Conservation (phyloP, 2,113 vertebrate genomes). For the Hypanus sabinus region DNA sequence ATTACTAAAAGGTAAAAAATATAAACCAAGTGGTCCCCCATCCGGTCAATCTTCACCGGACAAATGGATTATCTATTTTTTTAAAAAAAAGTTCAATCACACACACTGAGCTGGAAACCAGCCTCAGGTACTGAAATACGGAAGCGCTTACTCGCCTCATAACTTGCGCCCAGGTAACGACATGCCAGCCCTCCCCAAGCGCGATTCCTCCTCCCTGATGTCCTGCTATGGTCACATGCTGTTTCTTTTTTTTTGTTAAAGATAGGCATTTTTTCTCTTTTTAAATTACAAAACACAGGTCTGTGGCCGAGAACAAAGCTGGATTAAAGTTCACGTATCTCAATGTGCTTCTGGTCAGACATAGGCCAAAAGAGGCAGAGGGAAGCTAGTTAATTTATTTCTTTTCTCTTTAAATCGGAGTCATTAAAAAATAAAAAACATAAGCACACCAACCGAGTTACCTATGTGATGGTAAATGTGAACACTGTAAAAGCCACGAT, state of each 20-base stretch:
- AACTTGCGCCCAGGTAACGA: background rate
- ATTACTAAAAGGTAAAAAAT: slow-evolving; percentile 37
- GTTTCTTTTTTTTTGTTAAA: too few relatives aligned
- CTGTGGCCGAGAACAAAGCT: background rate
- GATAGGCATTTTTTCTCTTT: background rate
- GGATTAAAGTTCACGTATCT: background rate
- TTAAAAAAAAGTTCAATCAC: background rate
- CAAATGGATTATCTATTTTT: slow-evolving; percentile 8
- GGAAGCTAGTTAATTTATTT: background rate
- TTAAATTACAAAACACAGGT: background rate
- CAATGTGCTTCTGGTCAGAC: background rate
- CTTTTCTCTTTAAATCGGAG: background rate
- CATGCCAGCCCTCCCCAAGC: background rate
- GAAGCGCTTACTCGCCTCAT: background rate
- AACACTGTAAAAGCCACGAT: slow-evolving; percentile 31
- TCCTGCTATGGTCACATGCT: background rate
- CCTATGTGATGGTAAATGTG: slow-evolving; percentile 3
- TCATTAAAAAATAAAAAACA: background rate
- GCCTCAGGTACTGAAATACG: background rate
- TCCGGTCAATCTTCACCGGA: background rate
- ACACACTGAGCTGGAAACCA: background rate
- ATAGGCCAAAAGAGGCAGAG: background rate
- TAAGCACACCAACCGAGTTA: background rate
- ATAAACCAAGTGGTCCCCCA: slow-evolving; percentile 7
- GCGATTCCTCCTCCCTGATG: background rate